A percentile compares a stretch with the other conserved stretches of the same genome.
Evolutionary conservation across 1,140 invertebrate genomes (phyloP).

Genomic region (Plectrocnemia conspersa): DNA sequence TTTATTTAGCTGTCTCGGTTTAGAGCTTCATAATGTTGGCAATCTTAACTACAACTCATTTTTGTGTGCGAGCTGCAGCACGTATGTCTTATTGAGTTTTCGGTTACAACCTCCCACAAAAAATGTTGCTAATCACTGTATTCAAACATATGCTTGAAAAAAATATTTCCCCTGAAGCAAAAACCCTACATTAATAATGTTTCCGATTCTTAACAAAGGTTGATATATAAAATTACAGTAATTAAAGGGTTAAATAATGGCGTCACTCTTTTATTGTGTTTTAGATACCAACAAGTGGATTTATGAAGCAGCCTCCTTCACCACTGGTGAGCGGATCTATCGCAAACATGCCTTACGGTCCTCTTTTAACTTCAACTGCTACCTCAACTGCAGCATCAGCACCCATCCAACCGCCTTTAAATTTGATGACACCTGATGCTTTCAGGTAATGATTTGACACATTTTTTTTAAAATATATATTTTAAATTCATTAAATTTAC

Average conservation of each 20-base stretch:
- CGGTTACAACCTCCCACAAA: too few species aligned
- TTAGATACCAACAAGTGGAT: constrained; percentile 18
- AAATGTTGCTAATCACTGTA: too few species aligned
- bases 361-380: constrained; percentile 15
- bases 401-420: constrained; percentile 41
- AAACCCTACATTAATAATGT: too few species aligned
- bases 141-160: too few species aligned
- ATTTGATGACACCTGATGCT: constrained; percentile 83
- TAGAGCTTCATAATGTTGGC: too few species aligned
- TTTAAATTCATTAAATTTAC: neutral
- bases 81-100: too few species aligned
- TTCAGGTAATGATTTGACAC: constrained; percentile 58
- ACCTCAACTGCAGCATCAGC: neutral
- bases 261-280: neutral
- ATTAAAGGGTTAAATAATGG: neutral
- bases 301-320: constrained; percentile 22
- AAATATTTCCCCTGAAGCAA: too few species aligned
- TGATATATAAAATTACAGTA: constrained; percentile 7
- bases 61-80: too few species aligned
- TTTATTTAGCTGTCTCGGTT: too few species aligned
- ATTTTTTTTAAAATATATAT: neutral
- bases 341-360: constrained; percentile 5
- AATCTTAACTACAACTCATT: too few species aligned
- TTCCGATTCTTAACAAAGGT: too few species aligned
- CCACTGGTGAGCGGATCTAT: constrained; percentile 12